phyloP scores from a whole-genome alignment of 2,888 invertebrate genomes.

The Drosophila mercatorum region DNA sequence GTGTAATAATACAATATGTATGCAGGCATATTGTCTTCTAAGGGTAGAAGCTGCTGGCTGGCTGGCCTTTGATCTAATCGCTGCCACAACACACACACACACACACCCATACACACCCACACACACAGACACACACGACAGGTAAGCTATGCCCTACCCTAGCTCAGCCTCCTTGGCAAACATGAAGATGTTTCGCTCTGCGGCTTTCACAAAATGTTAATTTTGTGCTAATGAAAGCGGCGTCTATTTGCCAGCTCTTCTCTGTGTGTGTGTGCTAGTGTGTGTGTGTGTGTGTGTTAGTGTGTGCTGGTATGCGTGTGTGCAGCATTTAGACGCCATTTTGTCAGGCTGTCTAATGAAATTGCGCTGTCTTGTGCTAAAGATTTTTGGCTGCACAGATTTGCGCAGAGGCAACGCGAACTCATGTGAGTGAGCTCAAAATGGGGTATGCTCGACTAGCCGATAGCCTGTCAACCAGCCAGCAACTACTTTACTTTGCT shows the following conservation, averaged over 20 bases:
- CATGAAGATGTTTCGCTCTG: constrained; percentile 51
- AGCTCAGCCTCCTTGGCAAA: background rate
- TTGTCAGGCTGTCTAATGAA: constrained; percentile 56
- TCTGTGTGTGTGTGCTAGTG: background rate
- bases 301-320: constrained; percentile 11
- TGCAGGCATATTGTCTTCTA: constrained; percentile 55
- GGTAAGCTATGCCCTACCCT: constrained; percentile 7
- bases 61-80: constrained; percentile 73
- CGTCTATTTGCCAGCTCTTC: constrained; percentile 41
- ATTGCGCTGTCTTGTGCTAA: constrained; percentile 43
- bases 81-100: constrained; percentile 25
- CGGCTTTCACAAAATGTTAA: constrained; percentile 73
- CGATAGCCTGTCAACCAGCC: too few species aligned
- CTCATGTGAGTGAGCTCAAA: background rate
- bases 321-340: constrained; percentile 58
- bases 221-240: constrained; percentile 71
- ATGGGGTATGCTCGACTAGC: background rate
- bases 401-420: constrained; percentile 6
- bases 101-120: background rate
- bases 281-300: constrained; percentile 1
- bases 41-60: constrained; percentile 1
- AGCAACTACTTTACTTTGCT: too few species aligned
- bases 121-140: background rate
- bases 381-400: constrained; percentile 42
- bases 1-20: constrained; percentile 65